Percentiles rank a stretch among this genome's conserved stretches.
Conservation (phyloP, 1,140 invertebrate species). For the Drosophila pandora region DNA sequence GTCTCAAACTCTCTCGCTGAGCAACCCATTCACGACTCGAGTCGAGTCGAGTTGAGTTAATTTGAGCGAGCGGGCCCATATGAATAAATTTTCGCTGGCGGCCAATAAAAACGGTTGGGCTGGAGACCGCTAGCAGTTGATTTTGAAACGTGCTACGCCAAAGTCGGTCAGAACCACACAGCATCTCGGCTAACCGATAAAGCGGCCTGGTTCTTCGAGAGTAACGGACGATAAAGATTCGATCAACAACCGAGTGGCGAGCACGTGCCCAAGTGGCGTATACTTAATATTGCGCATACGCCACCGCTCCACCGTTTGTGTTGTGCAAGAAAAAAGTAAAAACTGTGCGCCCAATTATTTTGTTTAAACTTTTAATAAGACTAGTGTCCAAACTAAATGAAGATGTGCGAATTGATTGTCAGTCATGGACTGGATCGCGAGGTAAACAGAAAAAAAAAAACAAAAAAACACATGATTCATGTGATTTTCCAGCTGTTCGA, state of each 20-base stretch:
- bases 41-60: slow-evolving; percentile 35
- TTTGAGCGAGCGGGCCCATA: slow-evolving; percentile 44
- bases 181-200: neutral
- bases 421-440: slow-evolving; percentile 74
- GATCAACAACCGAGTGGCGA: slow-evolving; percentile 25
- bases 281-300: slow-evolving; percentile 47
- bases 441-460: slow-evolving; percentile 55
- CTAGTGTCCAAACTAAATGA: slow-evolving; percentile 27
- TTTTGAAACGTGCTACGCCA: slow-evolving; percentile 49
- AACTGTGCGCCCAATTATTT: slow-evolving; percentile 2
- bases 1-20: slow-evolving; percentile 6
- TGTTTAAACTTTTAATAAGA: slow-evolving; percentile 22
- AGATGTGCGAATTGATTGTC: slow-evolving; percentile 80
- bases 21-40: slow-evolving; percentile 32
- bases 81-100: slow-evolving; percentile 36
- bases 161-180: slow-evolving; percentile 39
- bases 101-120: slow-evolving; percentile 65
- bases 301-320: neutral
- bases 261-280: slow-evolving; percentile 51
- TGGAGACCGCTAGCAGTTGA: slow-evolving; percentile 51
- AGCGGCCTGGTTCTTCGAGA: neutral
- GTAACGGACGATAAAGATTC: slow-evolving; percentile 44
- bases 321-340: neutral
- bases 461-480: slow-evolving; percentile 39
- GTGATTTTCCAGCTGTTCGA: slow-evolving; percentile 45